These are phyloP conservation scores for Branchinecta lynchi DNA, from an alignment of 1,140 invertebrate species.

Conservation along the genomic window DNA sequence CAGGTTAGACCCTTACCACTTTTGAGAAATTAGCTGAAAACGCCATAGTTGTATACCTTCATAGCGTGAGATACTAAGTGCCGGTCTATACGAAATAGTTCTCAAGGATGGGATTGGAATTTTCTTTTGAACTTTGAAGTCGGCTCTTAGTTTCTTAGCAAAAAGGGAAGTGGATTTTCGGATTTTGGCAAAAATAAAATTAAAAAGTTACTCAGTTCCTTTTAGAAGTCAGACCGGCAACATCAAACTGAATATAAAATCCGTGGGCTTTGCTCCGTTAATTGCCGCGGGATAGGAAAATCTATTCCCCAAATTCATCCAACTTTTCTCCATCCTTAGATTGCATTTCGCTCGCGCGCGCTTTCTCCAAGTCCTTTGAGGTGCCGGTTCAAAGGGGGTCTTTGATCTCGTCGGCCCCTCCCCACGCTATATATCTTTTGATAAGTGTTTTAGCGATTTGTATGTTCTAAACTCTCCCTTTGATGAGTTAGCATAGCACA, in stretches of 20 bases:
- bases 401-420: background rate
- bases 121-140: too few species aligned
- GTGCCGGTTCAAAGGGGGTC: background rate
- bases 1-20: too few species aligned
- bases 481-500: slow-evolving; percentile 8
- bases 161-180: too few species aligned
- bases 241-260: slow-evolving; percentile 1
- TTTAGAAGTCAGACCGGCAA: background rate
- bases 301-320: background rate
- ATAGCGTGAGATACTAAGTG: too few species aligned
- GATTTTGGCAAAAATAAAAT: too few species aligned
- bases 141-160: too few species aligned
- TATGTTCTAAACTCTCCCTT: slow-evolving; percentile 4
- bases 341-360: background rate
- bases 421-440: slow-evolving; percentile 3
- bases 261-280: background rate
- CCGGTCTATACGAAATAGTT: too few species aligned
- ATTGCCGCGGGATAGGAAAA: background rate
- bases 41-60: too few species aligned
- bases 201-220: too few species aligned
- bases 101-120: too few species aligned
- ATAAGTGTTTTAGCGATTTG: slow-evolving; percentile 12
- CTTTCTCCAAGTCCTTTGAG: background rate
- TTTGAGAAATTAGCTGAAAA: too few species aligned
- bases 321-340: slow-evolving; percentile 1